Evolutionary conservation across 2,113 vertebrate genomes (phyloP).

Genomic region (Prunella himalayana): DNA sequence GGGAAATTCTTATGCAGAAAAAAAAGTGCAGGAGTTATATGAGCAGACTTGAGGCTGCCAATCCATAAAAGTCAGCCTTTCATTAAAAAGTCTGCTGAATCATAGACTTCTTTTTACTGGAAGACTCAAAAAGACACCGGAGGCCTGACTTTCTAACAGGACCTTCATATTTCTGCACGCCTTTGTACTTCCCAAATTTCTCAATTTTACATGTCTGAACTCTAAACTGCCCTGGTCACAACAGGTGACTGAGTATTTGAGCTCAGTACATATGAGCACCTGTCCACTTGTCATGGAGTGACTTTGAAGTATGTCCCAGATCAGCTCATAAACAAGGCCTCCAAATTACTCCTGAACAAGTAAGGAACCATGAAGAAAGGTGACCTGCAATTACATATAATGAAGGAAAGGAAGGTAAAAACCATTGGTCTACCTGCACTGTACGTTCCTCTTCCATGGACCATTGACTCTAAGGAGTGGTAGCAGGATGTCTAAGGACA

Average conservation of each 20-base stretch:
- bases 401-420: neutral
- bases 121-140: neutral
- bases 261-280: neutral
- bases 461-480: neutral
- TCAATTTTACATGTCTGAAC: rapidly evolving
- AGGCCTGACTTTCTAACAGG: neutral
- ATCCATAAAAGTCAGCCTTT: neutral
- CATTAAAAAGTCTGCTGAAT: neutral
- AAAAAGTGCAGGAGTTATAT: neutral
- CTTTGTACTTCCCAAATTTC: neutral
- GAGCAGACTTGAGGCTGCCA: neutral
- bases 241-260: neutral
- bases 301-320: neutral
- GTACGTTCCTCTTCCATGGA: neutral
- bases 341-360: neutral
- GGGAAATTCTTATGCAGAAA: neutral
- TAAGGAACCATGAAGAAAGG: neutral
- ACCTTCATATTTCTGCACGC: neutral
- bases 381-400: neutral
- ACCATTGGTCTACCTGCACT: neutral
- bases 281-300: neutral
- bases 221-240: neutral
- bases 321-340: neutral
- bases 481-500: neutral
- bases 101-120: neutral